phyloP scores from a whole-genome alignment of 2,888 invertebrate genomes.

The Himalopsyche kuldschensis region DNA sequence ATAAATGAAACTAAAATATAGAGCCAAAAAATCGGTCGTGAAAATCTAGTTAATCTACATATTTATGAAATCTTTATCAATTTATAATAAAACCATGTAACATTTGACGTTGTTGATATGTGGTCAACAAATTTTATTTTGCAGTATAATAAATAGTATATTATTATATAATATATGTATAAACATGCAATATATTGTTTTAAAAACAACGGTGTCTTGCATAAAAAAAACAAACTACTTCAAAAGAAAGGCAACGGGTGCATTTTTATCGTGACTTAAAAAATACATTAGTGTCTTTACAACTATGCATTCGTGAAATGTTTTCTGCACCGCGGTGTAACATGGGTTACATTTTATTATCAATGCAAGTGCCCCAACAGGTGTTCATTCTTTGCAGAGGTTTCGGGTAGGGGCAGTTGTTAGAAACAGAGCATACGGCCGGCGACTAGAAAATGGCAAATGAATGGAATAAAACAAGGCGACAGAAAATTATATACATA shows the following conservation, averaged over 20 bases:
- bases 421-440: neutral
- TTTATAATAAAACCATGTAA: too few species aligned
- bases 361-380: neutral
- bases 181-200: neutral
- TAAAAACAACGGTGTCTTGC: neutral
- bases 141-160: too few species aligned
- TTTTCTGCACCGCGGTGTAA: neutral
- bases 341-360: neutral
- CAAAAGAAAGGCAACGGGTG: neutral
- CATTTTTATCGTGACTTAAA: neutral
- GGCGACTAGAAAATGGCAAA: neutral
- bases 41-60: too few species aligned
- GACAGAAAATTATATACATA: neutral
- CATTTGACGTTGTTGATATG: too few species aligned
- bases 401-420: neutral
- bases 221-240: neutral
- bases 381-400: neutral
- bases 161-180: too few species aligned
- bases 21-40: too few species aligned
- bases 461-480: neutral
- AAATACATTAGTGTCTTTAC: neutral
- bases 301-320: neutral
- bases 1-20: too few species aligned
- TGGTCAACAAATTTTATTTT: too few species aligned
- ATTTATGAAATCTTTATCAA: too few species aligned